Percentiles rank a stretch among this genome's conserved stretches.
Conservation (phyloP, 2,797 vertebrate genomes). For the Xerus rutilus region DNA sequence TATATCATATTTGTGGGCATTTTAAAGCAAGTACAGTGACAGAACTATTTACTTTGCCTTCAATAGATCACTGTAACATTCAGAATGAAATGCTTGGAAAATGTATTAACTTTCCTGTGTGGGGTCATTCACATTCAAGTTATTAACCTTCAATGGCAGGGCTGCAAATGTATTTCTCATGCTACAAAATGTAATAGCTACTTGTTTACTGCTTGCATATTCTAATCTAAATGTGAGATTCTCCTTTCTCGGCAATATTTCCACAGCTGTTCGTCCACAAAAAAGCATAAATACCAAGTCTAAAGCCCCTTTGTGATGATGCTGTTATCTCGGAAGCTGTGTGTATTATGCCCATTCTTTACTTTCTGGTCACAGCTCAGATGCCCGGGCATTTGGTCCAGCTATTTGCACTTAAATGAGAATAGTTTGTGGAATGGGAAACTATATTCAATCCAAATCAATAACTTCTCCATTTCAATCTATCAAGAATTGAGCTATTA, state of each 20-base stretch:
- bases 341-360: neutral
- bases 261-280: neutral
- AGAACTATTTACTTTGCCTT: slow-evolving; percentile 11
- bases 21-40: neutral
- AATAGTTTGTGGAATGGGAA: neutral
- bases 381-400: neutral
- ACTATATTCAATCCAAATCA: neutral
- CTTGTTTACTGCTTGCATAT: slow-evolving; percentile 29
- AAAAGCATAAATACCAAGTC: neutral
- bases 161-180: neutral
- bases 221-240: slow-evolving; percentile 40
- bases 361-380: neutral
- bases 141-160: neutral
- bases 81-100: slow-evolving; percentile 48
- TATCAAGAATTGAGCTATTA: neutral
- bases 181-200: neutral
- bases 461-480: neutral
- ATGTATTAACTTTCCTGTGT: neutral
- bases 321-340: neutral
- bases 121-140: neutral
- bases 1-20: neutral
- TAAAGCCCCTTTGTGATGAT: neutral
- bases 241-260: neutral
- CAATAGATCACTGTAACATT: neutral
- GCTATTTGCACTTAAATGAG: neutral